These are phyloP conservation scores for Scaeva pyrastri DNA, from an alignment of 2,888 invertebrate species.

Conservation along the genomic window DNA sequence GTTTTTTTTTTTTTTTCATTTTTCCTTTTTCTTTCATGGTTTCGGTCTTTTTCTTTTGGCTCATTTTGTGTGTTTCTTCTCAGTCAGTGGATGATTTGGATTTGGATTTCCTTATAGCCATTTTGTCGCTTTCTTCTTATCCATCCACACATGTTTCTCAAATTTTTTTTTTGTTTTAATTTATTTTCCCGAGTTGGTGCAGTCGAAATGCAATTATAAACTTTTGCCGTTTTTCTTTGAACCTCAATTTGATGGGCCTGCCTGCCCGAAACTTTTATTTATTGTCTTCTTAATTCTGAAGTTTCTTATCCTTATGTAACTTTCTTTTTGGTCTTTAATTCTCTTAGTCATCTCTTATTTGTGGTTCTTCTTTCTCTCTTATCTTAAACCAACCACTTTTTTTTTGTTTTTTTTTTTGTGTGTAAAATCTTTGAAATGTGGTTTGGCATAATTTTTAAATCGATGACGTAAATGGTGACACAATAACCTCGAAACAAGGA, in stretches of 20 bases:
- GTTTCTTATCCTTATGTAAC: constrained; percentile 23
- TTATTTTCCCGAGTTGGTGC: background rate
- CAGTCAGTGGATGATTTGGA: constrained; percentile 37
- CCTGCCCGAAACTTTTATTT: constrained; percentile 11
- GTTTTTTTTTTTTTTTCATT: constrained; percentile 38
- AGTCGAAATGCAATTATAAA: constrained; percentile 38
- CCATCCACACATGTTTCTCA: constrained; percentile 38
- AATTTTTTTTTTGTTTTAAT: background rate
- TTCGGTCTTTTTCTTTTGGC: constrained; percentile 48
- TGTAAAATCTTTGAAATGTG: constrained; percentile 55
- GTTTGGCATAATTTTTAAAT: constrained; percentile 72
- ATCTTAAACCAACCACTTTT: background rate
- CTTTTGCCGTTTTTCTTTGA: constrained; percentile 37
- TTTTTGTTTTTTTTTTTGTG: constrained; percentile 6
- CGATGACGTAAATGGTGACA: constrained; percentile 77
- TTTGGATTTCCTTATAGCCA: constrained; percentile 37
- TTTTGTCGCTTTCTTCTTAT: constrained; percentile 32
- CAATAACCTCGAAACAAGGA: constrained; percentile 76
- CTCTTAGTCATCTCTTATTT: constrained; percentile 32
- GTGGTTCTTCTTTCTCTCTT: constrained; percentile 26
- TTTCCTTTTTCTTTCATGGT: constrained; percentile 16
- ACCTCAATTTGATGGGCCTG: constrained; percentile 2
- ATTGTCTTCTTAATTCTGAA: background rate
- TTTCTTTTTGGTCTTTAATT: background rate
- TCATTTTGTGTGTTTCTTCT: constrained; percentile 29